Conservation (phyloP, 2,888 invertebrate species). For the Cataglyphis cursor region DNA sequence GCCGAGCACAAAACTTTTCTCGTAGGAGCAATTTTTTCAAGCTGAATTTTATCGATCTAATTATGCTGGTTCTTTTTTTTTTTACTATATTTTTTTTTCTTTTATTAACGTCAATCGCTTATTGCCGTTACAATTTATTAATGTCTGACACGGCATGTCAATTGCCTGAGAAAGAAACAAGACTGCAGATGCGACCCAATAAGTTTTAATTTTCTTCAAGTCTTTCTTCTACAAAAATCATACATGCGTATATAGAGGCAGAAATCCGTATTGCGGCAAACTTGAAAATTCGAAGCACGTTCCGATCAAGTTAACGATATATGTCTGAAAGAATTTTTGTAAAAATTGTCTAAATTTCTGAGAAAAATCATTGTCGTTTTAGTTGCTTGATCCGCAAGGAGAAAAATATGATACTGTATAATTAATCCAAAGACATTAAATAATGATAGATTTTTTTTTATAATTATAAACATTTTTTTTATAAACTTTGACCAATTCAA, state of each 20-base stretch:
- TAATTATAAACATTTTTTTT: not conserved
- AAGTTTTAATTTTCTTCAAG: not conserved
- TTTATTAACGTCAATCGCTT: not conserved
- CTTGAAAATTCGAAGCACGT: conserved; percentile 46
- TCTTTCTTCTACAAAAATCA: conserved; percentile 31
- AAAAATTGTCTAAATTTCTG: conserved; percentile 13
- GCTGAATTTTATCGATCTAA: conserved; percentile 46
- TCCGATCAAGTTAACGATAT: conserved; percentile 29
- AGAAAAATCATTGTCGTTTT: not conserved
- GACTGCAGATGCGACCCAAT: not conserved
- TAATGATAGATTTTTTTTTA: not conserved
- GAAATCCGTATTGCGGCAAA: conserved; percentile 30
- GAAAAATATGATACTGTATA: not conserved
- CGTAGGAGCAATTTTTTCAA: conserved; percentile 26
- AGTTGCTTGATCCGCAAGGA: conserved; percentile 8
- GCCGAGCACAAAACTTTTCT: conserved; percentile 24
- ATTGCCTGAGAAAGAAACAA: not conserved
- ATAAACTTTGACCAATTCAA: not conserved
- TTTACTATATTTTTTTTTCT: not conserved
- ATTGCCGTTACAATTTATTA: conserved; percentile 20
- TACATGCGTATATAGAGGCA: conserved; percentile 29
- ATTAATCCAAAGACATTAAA: not conserved
- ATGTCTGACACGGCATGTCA: not conserved
- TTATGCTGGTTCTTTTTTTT: conserved; percentile 34
- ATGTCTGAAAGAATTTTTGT: conserved; percentile 18